Conservation (phyloP, 2,888 invertebrate genomes). For the Uropetala carovei region DNA sequence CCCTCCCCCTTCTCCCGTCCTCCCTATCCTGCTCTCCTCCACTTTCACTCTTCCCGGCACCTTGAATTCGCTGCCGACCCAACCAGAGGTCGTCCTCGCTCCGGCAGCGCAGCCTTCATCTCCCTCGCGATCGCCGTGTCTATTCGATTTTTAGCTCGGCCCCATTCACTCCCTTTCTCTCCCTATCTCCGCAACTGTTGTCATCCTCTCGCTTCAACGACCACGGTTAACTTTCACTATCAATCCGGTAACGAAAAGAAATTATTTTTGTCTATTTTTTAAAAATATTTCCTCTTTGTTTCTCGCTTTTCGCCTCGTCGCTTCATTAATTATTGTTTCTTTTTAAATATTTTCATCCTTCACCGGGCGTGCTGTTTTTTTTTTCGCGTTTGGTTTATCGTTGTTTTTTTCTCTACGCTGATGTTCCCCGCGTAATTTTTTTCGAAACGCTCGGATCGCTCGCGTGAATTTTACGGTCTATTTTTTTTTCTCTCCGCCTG, state of each 20-base stretch:
- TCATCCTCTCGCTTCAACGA: not conserved
- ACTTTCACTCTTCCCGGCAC: constrained; percentile 37
- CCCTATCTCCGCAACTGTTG: not conserved
- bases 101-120: not conserved
- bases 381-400: no score
- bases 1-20: constrained; percentile 10
- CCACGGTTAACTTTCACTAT: not conserved
- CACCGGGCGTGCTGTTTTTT: no score
- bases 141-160: constrained; percentile 37
- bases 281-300: not conserved
- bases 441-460: no score
- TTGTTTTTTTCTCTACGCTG: no score
- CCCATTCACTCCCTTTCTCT: constrained; percentile 1
- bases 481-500: no score
- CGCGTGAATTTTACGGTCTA: no score
- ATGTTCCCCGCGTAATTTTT: no score
- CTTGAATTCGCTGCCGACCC: not conserved
- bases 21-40: not conserved
- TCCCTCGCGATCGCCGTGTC: constrained; percentile 2
- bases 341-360: no score
- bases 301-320: not conserved
- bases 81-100: not conserved
- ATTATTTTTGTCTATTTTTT: not conserved
- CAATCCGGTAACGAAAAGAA: not conserved
- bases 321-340: no score